Conservation (phyloP, 2,888 invertebrate genomes). For the Drosophila anomelani region DNA sequence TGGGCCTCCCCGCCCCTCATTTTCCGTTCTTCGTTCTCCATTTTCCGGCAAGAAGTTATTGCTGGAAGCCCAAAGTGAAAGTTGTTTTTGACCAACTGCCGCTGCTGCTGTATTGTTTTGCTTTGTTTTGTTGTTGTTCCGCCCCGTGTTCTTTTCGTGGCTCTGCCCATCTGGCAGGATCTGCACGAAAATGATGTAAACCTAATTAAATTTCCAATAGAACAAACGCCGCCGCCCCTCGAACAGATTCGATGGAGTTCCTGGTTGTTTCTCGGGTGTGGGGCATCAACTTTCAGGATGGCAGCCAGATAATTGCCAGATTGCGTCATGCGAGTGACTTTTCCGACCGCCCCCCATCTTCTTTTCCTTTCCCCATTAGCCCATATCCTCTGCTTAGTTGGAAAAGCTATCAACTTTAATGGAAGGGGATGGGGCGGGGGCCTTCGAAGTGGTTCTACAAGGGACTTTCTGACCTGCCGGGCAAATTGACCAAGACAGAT, state of each 20-base stretch:
- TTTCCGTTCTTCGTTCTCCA: neutral
- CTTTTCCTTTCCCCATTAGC: conserved; percentile 27
- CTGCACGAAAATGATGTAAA: conserved; percentile 77
- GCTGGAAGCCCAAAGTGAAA: conserved; percentile 39
- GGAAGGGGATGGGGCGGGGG: neutral
- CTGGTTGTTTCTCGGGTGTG: neutral
- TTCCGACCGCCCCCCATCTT: conserved; percentile 19
- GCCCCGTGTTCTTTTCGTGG: conserved; percentile 31
- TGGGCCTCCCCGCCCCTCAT: conserved; percentile 27
- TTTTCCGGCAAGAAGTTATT: conserved; percentile 25
- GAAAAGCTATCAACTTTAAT: conserved; percentile 43
- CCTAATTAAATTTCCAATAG: conserved; percentile 81
- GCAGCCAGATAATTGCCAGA: conserved; percentile 73
- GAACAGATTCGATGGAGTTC: conserved; percentile 48
- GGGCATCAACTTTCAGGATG: conserved; percentile 62
- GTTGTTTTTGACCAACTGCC: conserved; percentile 54
- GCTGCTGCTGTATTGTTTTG: conserved; percentile 44
- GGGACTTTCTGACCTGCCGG: conserved; percentile 31
- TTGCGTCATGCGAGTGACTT: conserved; percentile 71
- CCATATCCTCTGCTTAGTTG: conserved; percentile 21
- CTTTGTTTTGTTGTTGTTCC: conserved; percentile 13
- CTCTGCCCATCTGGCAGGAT: conserved; percentile 74
- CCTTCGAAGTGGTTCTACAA: conserved; percentile 23
- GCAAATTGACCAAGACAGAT: conserved; percentile 43
- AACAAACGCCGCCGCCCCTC: conserved; percentile 42